A percentile compares a stretch with the other conserved stretches of the same genome.
Evolutionary conservation across 1,140 invertebrate species (phyloP).

Genomic region (Anoplolepis gracilipes): DNA sequence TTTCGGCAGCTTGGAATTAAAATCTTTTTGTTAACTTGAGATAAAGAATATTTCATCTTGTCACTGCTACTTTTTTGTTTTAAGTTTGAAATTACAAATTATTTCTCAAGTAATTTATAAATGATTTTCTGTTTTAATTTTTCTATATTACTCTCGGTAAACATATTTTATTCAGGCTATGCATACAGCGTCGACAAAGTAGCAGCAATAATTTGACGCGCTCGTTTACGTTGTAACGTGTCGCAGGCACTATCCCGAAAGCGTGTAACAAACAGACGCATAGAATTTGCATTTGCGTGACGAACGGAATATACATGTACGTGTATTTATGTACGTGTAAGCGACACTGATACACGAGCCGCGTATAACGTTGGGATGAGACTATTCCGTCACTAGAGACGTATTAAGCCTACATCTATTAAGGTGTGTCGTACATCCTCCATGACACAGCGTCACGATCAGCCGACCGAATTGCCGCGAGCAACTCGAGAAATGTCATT

Average conservation of each 20-base stretch:
- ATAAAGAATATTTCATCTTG: background rate
- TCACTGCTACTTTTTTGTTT: background rate
- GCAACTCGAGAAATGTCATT: constrained; percentile 78
- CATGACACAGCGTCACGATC: constrained; percentile 47
- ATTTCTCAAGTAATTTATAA: too few relatives aligned
- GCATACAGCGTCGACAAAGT: background rate
- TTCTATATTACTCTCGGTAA: background rate
- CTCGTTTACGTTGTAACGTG: background rate
- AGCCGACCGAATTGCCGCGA: constrained; percentile 71
- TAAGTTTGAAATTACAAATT: background rate
- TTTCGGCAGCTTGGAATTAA: background rate
- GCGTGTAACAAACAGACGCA: background rate
- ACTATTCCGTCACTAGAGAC: constrained; percentile 38
- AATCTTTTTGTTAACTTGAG: background rate
- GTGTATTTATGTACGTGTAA: background rate
- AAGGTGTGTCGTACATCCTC: constrained; percentile 64
- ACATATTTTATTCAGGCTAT: background rate
- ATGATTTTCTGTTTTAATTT: background rate
- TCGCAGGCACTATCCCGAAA: background rate
- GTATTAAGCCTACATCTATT: constrained; percentile 70
- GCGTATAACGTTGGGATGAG: constrained; percentile 48
- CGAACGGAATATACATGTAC: background rate
- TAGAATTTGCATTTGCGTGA: constrained; percentile 21
- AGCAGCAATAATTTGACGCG: background rate
- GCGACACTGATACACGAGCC: background rate